Percentiles rank a stretch among this genome's conserved stretches.
Conservation (phyloP, 2,888 invertebrate species). For the Saturnia japonica region DNA sequence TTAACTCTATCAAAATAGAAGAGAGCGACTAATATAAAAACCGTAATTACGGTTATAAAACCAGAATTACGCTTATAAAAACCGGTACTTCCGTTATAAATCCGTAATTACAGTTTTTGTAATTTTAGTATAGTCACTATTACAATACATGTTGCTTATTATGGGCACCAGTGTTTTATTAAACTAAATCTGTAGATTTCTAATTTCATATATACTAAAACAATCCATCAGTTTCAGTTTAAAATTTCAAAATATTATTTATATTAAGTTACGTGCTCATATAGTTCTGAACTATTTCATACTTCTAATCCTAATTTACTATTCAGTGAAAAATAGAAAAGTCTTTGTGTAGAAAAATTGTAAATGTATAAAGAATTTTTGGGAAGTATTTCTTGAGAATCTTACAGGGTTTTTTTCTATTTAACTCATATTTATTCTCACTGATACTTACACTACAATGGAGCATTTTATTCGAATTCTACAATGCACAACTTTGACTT, state of each 20-base stretch:
- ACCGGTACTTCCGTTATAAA: neutral
- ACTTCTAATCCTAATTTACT: constrained; percentile 27
- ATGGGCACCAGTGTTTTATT: neutral
- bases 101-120: neutral
- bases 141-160: neutral
- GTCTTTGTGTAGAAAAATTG: neutral
- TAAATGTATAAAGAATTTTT: constrained; percentile 4
- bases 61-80: neutral
- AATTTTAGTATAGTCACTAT: neutral
- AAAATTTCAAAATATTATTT: constrained; percentile 31
- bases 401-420: neutral
- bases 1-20: neutral
- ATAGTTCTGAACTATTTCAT: constrained; percentile 29
- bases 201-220: neutral
- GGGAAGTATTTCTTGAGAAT: neutral
- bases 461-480: neutral
- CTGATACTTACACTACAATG: neutral
- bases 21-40: neutral
- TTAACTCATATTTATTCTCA: constrained; percentile 5
- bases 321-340: constrained; percentile 10
- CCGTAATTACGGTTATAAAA: neutral
- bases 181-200: neutral
- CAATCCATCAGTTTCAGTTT: neutral
- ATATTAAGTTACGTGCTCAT: constrained; percentile 31
- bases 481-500: neutral